Evolutionary conservation across 1,140 invertebrate species (phyloP).

Genomic region (Phymastichus coffea): DNA sequence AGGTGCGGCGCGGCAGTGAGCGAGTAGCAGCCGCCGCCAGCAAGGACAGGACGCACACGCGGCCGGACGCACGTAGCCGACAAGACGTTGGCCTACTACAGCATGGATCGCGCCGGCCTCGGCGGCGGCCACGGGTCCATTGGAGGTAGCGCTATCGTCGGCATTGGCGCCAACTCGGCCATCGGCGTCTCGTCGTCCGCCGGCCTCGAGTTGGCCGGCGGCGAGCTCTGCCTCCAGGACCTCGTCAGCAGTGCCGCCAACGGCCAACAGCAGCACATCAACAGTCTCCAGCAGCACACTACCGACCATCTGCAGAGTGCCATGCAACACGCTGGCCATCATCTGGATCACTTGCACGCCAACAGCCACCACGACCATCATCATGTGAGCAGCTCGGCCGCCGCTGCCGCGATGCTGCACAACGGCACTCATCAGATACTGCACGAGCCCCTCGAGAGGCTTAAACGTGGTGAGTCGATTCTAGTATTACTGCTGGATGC

Average conservation of each 20-base stretch:
- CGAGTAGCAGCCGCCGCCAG: no score
- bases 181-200: constrained; percentile 63
- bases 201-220: constrained; percentile 63
- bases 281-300: constrained; percentile 63
- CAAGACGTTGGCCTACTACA: constrained; percentile 58
- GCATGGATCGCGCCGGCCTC: constrained; percentile 53
- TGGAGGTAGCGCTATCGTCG: no score
- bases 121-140: constrained; percentile 54
- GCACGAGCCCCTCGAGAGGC: constrained; percentile 78
- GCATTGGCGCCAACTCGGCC: constrained; percentile 52
- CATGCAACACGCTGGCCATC: constrained; percentile 61
- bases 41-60: no score
- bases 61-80: no score
- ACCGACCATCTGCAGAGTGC: constrained; percentile 51
- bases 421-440: constrained; percentile 58
- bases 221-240: constrained; percentile 71
- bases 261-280: constrained; percentile 63
- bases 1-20: no score
- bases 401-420: constrained; percentile 54
- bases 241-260: constrained; percentile 61
- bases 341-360: constrained; percentile 57
- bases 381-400: background rate
- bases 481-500: no score
- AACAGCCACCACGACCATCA: constrained; percentile 54
- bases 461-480: constrained; percentile 74